Evolutionary conservation across 1,140 invertebrate species (phyloP), one percentile per base, ranked within the genome.

Genomic region (Drosophila varians): DNA sequence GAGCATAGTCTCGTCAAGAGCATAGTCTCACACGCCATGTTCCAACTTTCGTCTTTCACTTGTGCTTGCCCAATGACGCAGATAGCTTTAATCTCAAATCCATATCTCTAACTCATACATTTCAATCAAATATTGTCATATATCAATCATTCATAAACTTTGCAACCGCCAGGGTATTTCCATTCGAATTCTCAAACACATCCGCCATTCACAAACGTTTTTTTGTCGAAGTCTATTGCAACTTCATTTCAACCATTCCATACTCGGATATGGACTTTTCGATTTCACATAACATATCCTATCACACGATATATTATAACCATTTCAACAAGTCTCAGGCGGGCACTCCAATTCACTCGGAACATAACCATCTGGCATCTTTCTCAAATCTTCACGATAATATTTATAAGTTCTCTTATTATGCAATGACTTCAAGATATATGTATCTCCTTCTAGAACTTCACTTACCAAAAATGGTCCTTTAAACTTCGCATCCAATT

Each of bases 331-430:
- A 46, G 23, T 16, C n/a, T 25, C 23, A 14, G 43, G 43, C 23
- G 43, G 43, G 43, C 23, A 46, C 23, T 46, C 21, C 42, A 45
- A 45, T n/a, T n/a, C n/a, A n/a, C n/a, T n/a, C n/a, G n/a, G n/a
- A n/a, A n/a, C n/a, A n/a, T n/a, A n/a, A n/a, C n/a, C n/a, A 23
- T 25, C 43, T 26, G n/a, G 23, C 19, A 46, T 46, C 23, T 26
- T 46, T 46, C 43, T 46, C 12, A 46, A 26, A 46, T 46, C 43
- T 46, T 46, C 23, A 46, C 25, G 43, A 46, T 11, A 46, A 26
- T 26, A 46, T 46, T 46, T 46, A 26, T 46, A 46, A 46, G 43
- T 49, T 49, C 43, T 46, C 7, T 46, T 46, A 46, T 46, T 46
- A 45, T 45, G 42, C 42, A 45, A 46, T 26, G 43, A 46, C 43